Conservation (phyloP, 2,113 vertebrate genomes). For the Azemiops feae region DNA sequence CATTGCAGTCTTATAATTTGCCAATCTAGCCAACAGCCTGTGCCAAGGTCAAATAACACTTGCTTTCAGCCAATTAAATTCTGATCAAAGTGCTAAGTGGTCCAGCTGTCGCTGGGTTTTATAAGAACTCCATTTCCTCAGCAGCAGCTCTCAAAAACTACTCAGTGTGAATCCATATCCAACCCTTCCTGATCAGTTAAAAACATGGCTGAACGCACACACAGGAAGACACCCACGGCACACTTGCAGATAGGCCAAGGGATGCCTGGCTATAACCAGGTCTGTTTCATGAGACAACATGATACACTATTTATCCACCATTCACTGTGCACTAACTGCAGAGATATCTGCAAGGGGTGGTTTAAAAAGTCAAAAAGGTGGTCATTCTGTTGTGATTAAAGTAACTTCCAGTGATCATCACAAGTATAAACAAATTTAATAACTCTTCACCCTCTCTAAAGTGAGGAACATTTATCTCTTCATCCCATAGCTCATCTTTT, state of each 20-base stretch:
- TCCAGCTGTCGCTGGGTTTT: not conserved
- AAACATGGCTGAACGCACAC: not conserved
- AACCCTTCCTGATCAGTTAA: not conserved
- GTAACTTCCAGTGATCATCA: not conserved
- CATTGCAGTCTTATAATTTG: not conserved
- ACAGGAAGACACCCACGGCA: not conserved
- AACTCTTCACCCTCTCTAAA: not conserved
- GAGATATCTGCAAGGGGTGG: not conserved
- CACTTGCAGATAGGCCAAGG: not conserved
- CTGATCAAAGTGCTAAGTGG: conserved; percentile 26
- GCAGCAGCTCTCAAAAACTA: not conserved
- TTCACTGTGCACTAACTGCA: not conserved
- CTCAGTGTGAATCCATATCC: not conserved
- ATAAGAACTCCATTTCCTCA: not conserved
- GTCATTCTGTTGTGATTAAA: not conserved
- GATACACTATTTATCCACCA: not conserved
- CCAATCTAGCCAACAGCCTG: not conserved
- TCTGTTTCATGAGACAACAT: not conserved
- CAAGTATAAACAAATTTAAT: not conserved
- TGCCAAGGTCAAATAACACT: conserved; percentile 27
- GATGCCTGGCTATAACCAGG: not conserved
- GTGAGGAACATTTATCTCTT: not conserved
- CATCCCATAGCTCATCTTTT: not conserved
- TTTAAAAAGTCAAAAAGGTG: not conserved
- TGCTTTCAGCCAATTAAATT: conserved; percentile 28